Base-by-base conservation (phyloP, 2,888 invertebrate species). In the Lydus trimaculatus region DNA sequence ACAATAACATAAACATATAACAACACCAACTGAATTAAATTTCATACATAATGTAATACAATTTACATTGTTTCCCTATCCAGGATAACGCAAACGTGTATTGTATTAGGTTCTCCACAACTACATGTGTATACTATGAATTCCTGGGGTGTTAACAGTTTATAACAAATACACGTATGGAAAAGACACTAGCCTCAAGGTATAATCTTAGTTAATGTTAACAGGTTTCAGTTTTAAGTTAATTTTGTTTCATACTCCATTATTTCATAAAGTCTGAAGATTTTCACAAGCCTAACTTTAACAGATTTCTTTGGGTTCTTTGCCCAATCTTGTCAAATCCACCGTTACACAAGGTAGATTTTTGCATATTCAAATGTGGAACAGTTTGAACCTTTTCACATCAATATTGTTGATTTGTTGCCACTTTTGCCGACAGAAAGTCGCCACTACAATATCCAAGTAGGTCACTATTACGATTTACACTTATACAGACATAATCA, bases 61-160 rank as follows among this genome's bases (percentile, higher is more conserved):
- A 72, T 73, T 73, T 72, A 63, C 74, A 72, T 74, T 72, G 71
- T 72, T 71, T 70, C 68, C 63, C 64, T 60, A 67, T 70, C 59
- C 48, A 48, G 13, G 23, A 33, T 23, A 58, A 64, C 39, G 64
- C 62, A 62, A 67, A 70, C 63, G 67, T 70, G 64, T 67, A 63
- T 67, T 67, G 60, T 70, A 63, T 67, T 70, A 67, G 63, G 65
- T 70, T 67, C 63, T 56, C 63, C 63, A 66, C 59, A 69, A 48
- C 20, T 43, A 5, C 17, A 43, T 25, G 13, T 25, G 56, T 56
- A 9, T 11, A 52, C 13, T 20, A 23, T 3, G 13, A 25, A 8
- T 4, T 43, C 43, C 43, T 17, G 17, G 43, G 17, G 43, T 43
- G 43, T 43, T 43, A 36, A 36, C 15, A 9, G 1, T 36, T 15